Percentiles rank a stretch among this genome's conserved stretches.
These are phyloP conservation scores for Microtus oregoni DNA, from an alignment of 2,113 vertebrate genomes.

Conservation along the genomic window DNA sequence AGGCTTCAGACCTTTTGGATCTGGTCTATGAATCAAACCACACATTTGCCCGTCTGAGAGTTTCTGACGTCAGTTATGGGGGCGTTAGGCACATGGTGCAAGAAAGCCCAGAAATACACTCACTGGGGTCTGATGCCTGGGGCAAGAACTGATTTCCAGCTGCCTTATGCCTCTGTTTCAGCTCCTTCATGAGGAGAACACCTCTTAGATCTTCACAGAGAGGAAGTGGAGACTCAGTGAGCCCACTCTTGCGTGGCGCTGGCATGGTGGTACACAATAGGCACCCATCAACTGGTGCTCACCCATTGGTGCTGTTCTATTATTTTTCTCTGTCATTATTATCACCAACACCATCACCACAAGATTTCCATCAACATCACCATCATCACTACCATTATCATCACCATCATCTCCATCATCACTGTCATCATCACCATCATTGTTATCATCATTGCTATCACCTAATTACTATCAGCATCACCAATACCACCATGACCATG, in stretches of 20 bases:
- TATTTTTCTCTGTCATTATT: not conserved
- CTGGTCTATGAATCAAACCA: not conserved
- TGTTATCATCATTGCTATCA: not conserved
- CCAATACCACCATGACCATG: not conserved
- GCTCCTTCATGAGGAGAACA: not conserved
- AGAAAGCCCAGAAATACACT: not conserved
- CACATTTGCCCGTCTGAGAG: not conserved
- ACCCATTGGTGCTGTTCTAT: not conserved
- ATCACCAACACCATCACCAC: not conserved
- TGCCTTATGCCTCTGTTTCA: not conserved
- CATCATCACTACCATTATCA: not conserved
- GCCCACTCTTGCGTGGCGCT: not conserved
- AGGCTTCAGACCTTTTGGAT: accelerated
- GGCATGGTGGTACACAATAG: not conserved
- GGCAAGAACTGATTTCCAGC: accelerated
- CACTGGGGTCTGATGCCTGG: not conserved
- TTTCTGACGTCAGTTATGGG: not conserved
- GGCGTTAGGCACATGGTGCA: accelerated
- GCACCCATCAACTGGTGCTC: too few relatives aligned
- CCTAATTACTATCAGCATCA: not conserved
- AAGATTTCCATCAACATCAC: accelerated
- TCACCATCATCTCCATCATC: not conserved
- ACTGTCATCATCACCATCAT: not conserved
- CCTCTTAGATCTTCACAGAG: too few relatives aligned
- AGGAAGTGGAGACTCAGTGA: not conserved